Base-by-base conservation (phyloP, 2,797 vertebrate genomes). In the Varecia variegata region DNA sequence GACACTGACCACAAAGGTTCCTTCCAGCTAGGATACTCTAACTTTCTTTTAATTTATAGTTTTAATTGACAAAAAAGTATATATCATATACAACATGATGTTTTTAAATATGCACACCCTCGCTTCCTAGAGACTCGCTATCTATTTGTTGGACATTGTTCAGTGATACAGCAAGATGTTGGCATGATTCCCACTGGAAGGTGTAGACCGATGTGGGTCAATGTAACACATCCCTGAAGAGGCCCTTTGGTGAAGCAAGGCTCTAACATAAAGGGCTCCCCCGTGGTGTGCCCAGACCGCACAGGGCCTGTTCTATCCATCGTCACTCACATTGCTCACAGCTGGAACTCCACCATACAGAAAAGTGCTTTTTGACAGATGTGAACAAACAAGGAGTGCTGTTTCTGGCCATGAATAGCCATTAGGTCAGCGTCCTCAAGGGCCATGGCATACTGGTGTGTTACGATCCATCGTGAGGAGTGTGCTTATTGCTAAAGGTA, bases 211-310 rank as follows among this genome's bases (percentile, higher is more conserved):
- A 65, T 65, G 38, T 14, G 6, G 7, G 1, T 40, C 8, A 21
- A 20, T 21, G 25, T 18, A 5, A 30, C 7, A 2, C 20, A 13
- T 8, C 13, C 38, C 52, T 23, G 21, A 45, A 10, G 68, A 50
- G 62, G 79, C 70, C 67, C 4, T 10, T n/a, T 58, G 54, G 52
- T 23, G 20, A 50, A 58, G 21, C 32, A 0, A 7, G 0, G 3
- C n/a, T 76, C 15, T 77, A 43, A 43, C 1, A 1, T 32, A 52
- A 82, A 86, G 60, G 30, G 2, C 21, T 40, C 8, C 1, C 40
- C 54, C 10, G 0, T 0, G 17, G 71, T 10, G 3, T 4, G 5
- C 47, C 2, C 32, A 38, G 5, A 38, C 47, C 32, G 8, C 0
- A 1, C 15, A 25, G 54, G 71, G 14, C 20, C 35, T 15, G 25